These are phyloP conservation scores for Agrypnia vestita DNA, from an alignment of 1,140 invertebrate genomes.

Conservation along the genomic window DNA sequence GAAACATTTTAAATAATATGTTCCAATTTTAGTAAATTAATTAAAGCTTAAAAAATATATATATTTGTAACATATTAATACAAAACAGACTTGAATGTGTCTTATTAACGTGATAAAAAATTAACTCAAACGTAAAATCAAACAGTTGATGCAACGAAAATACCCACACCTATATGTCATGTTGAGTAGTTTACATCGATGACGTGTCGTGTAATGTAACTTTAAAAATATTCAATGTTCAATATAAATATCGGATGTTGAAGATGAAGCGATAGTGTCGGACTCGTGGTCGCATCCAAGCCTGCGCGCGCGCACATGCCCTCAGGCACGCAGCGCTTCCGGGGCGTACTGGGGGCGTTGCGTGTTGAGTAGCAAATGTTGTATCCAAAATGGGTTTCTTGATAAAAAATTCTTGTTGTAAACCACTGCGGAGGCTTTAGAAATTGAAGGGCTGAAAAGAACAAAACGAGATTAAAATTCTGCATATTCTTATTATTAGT, in stretches of 20 bases:
- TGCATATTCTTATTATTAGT: too few species aligned
- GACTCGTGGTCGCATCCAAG: background rate
- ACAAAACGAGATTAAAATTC: background rate
- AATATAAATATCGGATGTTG: background rate
- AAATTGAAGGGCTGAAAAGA: slow-evolving; percentile 23
- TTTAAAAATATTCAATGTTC: slow-evolving; percentile 6
- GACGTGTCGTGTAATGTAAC: too few species aligned
- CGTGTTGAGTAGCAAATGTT: background rate
- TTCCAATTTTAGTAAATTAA: too few species aligned
- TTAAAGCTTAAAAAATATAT: too few species aligned
- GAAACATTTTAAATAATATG: too few species aligned
- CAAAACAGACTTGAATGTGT: too few species aligned
- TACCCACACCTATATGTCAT: too few species aligned
- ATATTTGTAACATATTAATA: too few species aligned
- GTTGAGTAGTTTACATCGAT: too few species aligned
- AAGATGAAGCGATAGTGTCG: slow-evolving; percentile 10
- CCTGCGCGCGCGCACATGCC: background rate
- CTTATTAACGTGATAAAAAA: too few species aligned
- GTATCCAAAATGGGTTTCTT: slow-evolving; percentile 23
- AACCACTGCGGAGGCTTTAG: slow-evolving; percentile 6
- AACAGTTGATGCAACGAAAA: too few species aligned
- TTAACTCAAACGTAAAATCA: too few species aligned
- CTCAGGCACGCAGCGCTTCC: background rate
- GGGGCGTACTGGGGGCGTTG: background rate
- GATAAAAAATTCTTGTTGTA: slow-evolving; percentile 26